Evolutionary conservation across 2,888 invertebrate genomes (phyloP).

Genomic region (Eubasilissa splendida): DNA sequence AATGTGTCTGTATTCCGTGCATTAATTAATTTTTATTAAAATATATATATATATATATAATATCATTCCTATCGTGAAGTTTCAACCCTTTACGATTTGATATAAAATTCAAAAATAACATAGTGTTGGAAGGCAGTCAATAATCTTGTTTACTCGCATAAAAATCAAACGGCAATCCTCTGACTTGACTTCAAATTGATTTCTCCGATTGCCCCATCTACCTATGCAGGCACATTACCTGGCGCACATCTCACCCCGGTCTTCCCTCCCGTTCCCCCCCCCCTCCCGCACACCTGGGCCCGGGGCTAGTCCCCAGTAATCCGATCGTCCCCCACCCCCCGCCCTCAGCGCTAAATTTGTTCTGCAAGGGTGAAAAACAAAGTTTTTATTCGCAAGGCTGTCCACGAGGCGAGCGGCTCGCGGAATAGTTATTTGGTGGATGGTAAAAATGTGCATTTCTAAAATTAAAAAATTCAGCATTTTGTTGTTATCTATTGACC

Average conservation of each 20-base stretch:
- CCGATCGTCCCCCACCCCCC: constrained; percentile 48
- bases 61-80: no score
- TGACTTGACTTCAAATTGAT: constrained; percentile 11
- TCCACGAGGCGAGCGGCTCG: background rate
- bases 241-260: constrained; percentile 16
- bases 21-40: no score
- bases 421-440: background rate
- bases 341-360: constrained; percentile 34
- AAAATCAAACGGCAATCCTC: constrained; percentile 8
- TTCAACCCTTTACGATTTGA: no score
- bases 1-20: no score
- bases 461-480: no score
- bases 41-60: no score
- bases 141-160: constrained; percentile 1
- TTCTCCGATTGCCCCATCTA: constrained; percentile 1
- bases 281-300: constrained; percentile 26
- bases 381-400: constrained; percentile 37
- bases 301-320: constrained; percentile 45
- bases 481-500: no score
- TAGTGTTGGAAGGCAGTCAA: background rate
- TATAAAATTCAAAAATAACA: no score
- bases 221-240: constrained; percentile 19
- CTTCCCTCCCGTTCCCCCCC: background rate
- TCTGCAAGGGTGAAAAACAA: constrained; percentile 42
- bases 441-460: background rate